These are phyloP conservation scores for Eledone cirrhosa DNA, from an alignment of 2,888 invertebrate genomes.

Conservation along the genomic window DNA sequence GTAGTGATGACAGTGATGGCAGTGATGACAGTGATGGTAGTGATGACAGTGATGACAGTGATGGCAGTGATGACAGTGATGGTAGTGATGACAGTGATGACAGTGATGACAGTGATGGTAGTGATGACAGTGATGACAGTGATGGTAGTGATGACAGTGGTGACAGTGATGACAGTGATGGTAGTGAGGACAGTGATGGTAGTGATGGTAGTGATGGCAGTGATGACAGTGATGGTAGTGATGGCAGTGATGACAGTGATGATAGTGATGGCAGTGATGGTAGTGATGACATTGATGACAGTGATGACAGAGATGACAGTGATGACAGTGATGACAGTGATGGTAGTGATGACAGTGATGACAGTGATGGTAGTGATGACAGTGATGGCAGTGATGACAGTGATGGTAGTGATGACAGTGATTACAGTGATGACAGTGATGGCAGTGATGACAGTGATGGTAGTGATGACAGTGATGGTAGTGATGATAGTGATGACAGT, in stretches of 20 bases:
- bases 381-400: not conserved
- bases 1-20: not conserved
- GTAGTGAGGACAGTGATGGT: too few relatives aligned
- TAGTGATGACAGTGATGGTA: slow-evolving; percentile 4
- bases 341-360: slow-evolving; percentile 23
- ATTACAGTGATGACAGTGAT: slow-evolving; percentile 16
- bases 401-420: too few relatives aligned
- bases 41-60: not conserved
- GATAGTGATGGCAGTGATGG: slow-evolving; percentile 27
- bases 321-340: slow-evolving; percentile 8
- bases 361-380: slow-evolving; percentile 24
- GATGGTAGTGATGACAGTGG: slow-evolving; percentile 26
- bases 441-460: slow-evolving; percentile 1
- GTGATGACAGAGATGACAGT: too few relatives aligned
- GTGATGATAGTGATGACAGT: slow-evolving; percentile 29
- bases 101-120: not conserved
- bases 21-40: not conserved
- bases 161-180: too few relatives aligned
- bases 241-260: slow-evolving; percentile 28
- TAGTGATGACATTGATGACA: too few relatives aligned
- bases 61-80: not conserved
- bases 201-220: slow-evolving; percentile 24
- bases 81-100: slow-evolving; percentile 12
- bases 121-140: slow-evolving; percentile 2
- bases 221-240: slow-evolving; percentile 29